Conservation (phyloP, 1,140 invertebrate species). For the Maconellicoccus hirsutus region DNA sequence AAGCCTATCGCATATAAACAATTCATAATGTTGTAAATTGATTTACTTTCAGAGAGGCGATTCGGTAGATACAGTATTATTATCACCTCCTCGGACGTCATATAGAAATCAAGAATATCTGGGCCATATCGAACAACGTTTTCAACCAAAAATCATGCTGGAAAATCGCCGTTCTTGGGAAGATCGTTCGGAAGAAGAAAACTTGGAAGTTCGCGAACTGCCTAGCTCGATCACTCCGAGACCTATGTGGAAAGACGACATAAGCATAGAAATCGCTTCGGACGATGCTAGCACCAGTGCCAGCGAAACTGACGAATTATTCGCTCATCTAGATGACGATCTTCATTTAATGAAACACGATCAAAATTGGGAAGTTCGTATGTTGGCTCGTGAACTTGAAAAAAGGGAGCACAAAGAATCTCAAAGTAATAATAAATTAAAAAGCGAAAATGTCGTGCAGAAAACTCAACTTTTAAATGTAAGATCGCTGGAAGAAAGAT, state of each 20-base stretch:
- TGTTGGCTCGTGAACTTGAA: conserved; percentile 55
- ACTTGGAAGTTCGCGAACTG: conserved; percentile 42
- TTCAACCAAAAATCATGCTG: conserved; percentile 7
- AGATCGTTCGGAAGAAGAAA: conserved; percentile 45
- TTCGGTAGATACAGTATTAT: conserved; percentile 44
- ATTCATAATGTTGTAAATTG: too few relatives aligned
- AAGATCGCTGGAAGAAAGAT: background rate
- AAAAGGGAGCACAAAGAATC: conserved; percentile 34
- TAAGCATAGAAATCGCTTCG: conserved; percentile 36
- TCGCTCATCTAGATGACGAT: conserved; percentile 33
- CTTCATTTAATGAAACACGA: conserved; percentile 39
- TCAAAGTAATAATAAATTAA: conserved; percentile 28
- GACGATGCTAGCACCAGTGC: conserved; percentile 29
- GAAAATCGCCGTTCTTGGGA: conserved; percentile 40
- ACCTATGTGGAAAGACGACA: conserved; percentile 39
- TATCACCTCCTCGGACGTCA: conserved; percentile 33
- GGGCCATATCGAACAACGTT: conserved; percentile 13
- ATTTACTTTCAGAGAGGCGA: conserved; percentile 41
- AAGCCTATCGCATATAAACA: too few relatives aligned
- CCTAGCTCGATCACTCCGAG: conserved; percentile 37
- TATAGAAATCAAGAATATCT: conserved; percentile 13
- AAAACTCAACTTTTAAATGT: conserved; percentile 13
- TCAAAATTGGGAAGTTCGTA: conserved; percentile 61
- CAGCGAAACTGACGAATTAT: conserved; percentile 30
- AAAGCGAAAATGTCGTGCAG: background rate